A percentile compares a stretch with the other conserved stretches of the same genome.
These are phyloP conservation scores for Eueremaeus valkanovi DNA, from an alignment of 2,888 invertebrate species.

Conservation along the genomic window DNA sequence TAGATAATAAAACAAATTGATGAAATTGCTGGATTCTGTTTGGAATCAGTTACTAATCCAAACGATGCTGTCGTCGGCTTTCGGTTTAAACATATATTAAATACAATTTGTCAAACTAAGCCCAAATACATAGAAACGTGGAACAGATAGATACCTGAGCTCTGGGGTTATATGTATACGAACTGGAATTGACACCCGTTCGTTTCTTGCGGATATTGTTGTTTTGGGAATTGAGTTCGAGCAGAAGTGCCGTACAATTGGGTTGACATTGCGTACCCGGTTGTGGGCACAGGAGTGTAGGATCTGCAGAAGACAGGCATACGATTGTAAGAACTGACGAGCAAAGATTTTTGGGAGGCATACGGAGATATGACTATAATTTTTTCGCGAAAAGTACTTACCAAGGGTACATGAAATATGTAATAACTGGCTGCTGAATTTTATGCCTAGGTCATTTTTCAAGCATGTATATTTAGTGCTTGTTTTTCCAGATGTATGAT, in stretches of 20 bases:
- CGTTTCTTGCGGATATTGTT: slow-evolving; percentile 3
- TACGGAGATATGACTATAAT: no score
- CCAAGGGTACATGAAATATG: no score
- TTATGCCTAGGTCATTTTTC: no score
- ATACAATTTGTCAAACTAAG: neutral
- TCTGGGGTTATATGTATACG: neutral
- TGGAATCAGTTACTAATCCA: neutral
- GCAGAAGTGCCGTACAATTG: neutral
- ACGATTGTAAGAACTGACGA: no score
- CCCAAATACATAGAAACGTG: neutral
- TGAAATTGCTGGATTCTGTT: neutral
- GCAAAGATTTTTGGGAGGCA: no score
- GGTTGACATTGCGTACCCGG: neutral
- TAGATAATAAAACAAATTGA: no score
- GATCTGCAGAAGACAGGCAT: neutral
- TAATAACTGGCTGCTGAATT: no score
- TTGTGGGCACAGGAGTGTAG: slow-evolving; percentile 14
- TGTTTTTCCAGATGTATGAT: no score
- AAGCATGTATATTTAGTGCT: no score
- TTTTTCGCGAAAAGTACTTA: no score
- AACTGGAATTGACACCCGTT: neutral
- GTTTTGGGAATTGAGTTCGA: neutral
- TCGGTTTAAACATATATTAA: no score
- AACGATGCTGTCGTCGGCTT: neutral
- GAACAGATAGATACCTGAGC: neutral